phyloP scores from a whole-genome alignment of 2,113 vertebrate genomes.

The Odobenus rosmarus region DNA sequence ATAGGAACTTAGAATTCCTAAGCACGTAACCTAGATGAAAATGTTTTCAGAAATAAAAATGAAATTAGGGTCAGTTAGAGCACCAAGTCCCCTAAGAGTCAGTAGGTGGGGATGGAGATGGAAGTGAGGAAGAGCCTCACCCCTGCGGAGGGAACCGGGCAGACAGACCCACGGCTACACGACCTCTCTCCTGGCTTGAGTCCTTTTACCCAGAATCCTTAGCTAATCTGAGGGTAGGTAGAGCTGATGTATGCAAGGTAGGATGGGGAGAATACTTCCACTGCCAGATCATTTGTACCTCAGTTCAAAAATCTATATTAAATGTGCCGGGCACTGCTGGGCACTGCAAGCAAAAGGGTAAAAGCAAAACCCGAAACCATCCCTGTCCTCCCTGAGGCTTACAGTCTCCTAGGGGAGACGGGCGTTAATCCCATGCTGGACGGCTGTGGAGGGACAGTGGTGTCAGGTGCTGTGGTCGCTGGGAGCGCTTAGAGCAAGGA shows the following conservation, averaged over 20 bases:
- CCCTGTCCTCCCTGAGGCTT: neutral
- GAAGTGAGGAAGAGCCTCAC: neutral
- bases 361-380: neutral
- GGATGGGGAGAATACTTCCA: neutral
- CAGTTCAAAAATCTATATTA: neutral
- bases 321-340: neutral
- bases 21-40: neutral
- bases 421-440: fast-evolving
- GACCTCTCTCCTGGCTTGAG: neutral
- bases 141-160: neutral
- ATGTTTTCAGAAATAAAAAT: neutral
- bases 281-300: neutral
- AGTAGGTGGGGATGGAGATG: neutral
- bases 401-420: neutral
- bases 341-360: neutral
- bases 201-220: neutral
- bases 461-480: no score
- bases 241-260: neutral
- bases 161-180: neutral
- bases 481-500: neutral
- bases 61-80: neutral
- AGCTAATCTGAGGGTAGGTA: neutral
- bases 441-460: neutral
- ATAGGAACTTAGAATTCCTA: neutral
- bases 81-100: neutral